Conservation (phyloP, 2,888 invertebrate species). For the Trichopria drosophilae region DNA sequence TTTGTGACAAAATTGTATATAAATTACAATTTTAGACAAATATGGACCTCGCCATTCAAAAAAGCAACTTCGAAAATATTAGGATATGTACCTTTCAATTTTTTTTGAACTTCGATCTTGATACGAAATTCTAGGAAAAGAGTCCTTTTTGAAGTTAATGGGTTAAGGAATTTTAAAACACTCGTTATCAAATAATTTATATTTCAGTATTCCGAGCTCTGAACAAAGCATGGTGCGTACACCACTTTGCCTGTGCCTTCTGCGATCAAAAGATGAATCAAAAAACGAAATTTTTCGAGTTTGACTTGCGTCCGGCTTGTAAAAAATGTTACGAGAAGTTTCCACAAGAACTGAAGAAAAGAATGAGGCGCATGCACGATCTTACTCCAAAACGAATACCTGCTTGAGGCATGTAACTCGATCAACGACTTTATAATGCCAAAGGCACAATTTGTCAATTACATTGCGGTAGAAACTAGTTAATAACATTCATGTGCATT, state of each 20-base stretch:
- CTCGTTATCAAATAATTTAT: too few species aligned
- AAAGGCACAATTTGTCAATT: too few species aligned
- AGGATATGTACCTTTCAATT: too few species aligned
- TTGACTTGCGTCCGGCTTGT: slow-evolving; percentile 97
- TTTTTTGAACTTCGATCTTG: too few species aligned
- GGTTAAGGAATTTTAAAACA: too few species aligned
- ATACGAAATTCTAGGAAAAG: too few species aligned
- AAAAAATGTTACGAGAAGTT: slow-evolving; percentile 98
- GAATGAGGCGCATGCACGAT: slow-evolving; percentile 87
- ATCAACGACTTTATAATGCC: too few species aligned
- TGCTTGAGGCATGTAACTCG: slow-evolving; percentile 49
- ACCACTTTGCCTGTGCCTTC: slow-evolving; percentile 96
- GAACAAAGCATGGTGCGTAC: slow-evolving; percentile 99
- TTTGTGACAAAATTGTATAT: not conserved
- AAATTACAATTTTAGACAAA: not conserved
- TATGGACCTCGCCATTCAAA: too few species aligned
- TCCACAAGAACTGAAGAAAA: slow-evolving; percentile 88
- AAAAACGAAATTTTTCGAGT: slow-evolving; percentile 98
- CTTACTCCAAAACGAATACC: slow-evolving; percentile 68
- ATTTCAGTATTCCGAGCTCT: slow-evolving; percentile 90
- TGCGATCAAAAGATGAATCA: slow-evolving; percentile 96
- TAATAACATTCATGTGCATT: too few species aligned
- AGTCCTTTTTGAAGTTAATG: too few species aligned
- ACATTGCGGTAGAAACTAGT: too few species aligned
- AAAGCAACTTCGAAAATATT: too few species aligned